A percentile compares a stretch with the other conserved stretches of the same genome.
Conservation (phyloP, 2,797 vertebrate genomes). For the Trematomus bernacchii region DNA sequence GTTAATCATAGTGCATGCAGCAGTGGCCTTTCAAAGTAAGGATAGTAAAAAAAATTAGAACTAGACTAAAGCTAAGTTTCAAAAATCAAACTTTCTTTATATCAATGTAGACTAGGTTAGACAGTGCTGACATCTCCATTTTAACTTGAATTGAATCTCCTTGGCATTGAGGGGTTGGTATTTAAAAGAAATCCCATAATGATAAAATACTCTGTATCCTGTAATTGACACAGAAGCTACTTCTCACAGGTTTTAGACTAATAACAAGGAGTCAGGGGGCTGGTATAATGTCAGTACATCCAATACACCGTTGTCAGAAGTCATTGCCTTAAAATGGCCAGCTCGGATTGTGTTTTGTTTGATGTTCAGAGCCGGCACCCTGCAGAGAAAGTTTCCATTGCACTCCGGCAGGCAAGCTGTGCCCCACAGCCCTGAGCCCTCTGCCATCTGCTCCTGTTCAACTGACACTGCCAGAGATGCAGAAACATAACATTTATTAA, state of each 20-base stretch:
- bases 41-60: too few species aligned
- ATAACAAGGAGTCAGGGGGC: neutral
- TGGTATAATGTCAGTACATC: slow-evolving; percentile 2
- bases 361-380: slow-evolving; percentile 47
- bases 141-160: too few species aligned
- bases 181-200: too few species aligned
- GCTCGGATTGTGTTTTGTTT: slow-evolving; percentile 43
- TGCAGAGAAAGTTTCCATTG: slow-evolving; percentile 80
- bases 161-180: too few species aligned
- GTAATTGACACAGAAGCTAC: too few species aligned
- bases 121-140: too few species aligned
- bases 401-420: slow-evolving; percentile 77
- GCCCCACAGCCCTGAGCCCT: slow-evolving; percentile 70
- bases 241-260: neutral
- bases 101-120: too few species aligned
- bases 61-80: too few species aligned
- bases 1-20: too few species aligned
- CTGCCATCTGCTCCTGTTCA: slow-evolving; percentile 78
- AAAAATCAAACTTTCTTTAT: too few species aligned
- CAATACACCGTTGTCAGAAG: neutral
- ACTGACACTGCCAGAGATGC: slow-evolving; percentile 59
- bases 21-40: too few species aligned
- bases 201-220: too few species aligned
- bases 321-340: slow-evolving; percentile 8
- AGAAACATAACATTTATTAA: slow-evolving; percentile 59